These are phyloP conservation scores for Cetonia aurata DNA, from an alignment of 2,888 invertebrate genomes.

Conservation along the genomic window DNA sequence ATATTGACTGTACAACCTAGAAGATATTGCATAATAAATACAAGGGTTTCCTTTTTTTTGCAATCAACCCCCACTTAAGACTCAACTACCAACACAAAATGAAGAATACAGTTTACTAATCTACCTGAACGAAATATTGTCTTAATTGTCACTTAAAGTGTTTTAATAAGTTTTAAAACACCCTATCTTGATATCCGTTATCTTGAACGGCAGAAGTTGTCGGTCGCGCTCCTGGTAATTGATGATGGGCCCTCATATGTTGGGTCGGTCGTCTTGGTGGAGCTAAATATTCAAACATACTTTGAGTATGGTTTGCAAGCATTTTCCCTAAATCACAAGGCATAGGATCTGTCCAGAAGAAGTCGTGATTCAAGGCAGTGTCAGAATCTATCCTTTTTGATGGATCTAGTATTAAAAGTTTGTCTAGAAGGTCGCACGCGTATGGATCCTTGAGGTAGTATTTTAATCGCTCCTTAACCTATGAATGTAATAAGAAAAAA, in stretches of 20 bases:
- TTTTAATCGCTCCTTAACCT: conserved; percentile 85
- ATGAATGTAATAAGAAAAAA: conserved; percentile 9
- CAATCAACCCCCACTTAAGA: no score
- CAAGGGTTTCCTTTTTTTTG: no score
- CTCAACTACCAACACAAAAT: no score
- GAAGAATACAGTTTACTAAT: no score
- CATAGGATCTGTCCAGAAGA: conserved; percentile 99
- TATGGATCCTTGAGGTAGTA: conserved; percentile 92
- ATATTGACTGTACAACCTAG: no score
- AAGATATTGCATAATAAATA: no score
- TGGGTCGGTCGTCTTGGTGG: conserved; percentile 77
- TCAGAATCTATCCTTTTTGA: conserved; percentile 90
- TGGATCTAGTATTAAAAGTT: conserved; percentile 92
- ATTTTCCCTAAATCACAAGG: conserved; percentile 92
- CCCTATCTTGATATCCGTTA: conserved; percentile 87
- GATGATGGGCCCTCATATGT: conserved; percentile 77
- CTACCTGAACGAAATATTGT: no score
- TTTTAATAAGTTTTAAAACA: conserved; percentile 72
- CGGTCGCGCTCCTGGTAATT: conserved; percentile 69
- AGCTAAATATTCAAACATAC: conserved; percentile 95
- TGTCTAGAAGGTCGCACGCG: conserved; percentile 94
- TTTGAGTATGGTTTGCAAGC: conserved; percentile 90
- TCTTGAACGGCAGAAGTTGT: conserved; percentile 72
- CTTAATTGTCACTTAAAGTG: no score
- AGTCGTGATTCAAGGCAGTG: conserved; percentile 95